Percentiles rank a stretch among this genome's conserved stretches.
phyloP scores from a whole-genome alignment of 2,113 vertebrate species.

The Piaya cayana region DNA sequence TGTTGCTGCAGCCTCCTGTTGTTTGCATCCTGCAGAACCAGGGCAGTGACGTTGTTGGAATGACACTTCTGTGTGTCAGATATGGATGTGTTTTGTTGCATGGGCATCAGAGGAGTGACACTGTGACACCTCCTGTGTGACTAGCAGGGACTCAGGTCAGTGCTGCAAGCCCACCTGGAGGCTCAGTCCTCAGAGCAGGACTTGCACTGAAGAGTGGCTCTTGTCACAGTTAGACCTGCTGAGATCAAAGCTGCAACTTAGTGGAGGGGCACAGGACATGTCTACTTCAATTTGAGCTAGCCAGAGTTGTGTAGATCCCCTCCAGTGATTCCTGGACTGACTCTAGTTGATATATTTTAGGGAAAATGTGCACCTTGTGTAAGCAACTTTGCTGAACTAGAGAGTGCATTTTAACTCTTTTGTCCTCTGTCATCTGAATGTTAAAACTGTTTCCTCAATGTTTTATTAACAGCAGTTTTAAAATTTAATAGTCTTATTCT shows the following conservation, averaged over 20 bases:
- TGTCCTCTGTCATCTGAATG: not conserved
- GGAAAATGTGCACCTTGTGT: not conserved
- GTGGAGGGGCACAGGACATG: fast-evolving
- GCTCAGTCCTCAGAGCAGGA: not conserved
- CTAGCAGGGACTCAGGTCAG: not conserved
- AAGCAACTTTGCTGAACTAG: not conserved
- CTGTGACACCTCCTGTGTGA: fast-evolving
- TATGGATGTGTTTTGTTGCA: not conserved
- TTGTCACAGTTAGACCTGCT: not conserved
- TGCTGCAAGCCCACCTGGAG: not conserved
- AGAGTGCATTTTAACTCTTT: not conserved
- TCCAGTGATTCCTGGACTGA: not conserved
- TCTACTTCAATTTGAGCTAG: not conserved
- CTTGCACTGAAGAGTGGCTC: fast-evolving
- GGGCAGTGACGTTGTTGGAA: not conserved
- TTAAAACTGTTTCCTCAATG: not conserved
- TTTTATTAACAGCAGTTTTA: constrained; percentile 1
- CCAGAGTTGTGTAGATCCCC: not conserved
- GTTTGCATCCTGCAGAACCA: fast-evolving
- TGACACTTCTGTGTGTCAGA: not conserved
- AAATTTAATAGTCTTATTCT: not conserved
- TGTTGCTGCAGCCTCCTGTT: not conserved
- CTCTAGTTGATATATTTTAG: not conserved
- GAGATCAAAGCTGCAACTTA: not conserved
- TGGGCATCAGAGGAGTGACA: not conserved